Conservation (phyloP, 2,888 invertebrate species). For the Chirona hameri region DNA sequence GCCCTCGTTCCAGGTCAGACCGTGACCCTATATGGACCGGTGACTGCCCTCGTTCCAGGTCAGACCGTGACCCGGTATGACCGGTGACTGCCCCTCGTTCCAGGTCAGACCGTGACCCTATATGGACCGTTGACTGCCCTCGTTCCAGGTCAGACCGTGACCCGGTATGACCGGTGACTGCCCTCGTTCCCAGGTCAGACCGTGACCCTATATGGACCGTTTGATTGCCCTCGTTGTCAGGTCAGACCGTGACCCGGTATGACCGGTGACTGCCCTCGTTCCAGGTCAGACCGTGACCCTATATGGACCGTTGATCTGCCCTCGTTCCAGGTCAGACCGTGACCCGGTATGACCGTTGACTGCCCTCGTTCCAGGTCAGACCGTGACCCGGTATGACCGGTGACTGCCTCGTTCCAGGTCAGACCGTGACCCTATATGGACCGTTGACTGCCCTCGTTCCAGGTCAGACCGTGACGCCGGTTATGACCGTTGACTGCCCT, state of each 20-base stretch:
- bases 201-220: constrained; percentile 40
- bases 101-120: constrained; percentile 40
- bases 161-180: constrained; percentile 38
- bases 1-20: constrained; percentile 37
- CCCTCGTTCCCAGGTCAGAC: constrained; percentile 37
- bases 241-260: constrained; percentile 41
- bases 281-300: constrained; percentile 40
- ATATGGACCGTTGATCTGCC: constrained; percentile 35
- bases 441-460: background rate
- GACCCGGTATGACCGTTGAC: constrained; percentile 39
- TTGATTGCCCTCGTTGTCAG: constrained; percentile 24
- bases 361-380: constrained; percentile 36
- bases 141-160: constrained; percentile 40
- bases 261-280: constrained; percentile 31
- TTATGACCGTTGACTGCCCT: constrained; percentile 29
- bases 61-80: constrained; percentile 41
- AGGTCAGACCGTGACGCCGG: constrained; percentile 40
- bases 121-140: constrained; percentile 35
- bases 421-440: constrained; percentile 41
- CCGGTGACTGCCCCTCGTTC: background rate
- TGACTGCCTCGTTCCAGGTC: constrained; percentile 32
- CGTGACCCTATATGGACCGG: constrained; percentile 40
- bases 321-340: constrained; percentile 39
- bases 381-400: constrained; percentile 41
- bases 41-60: constrained; percentile 31